Percentiles rank a stretch among this genome's conserved stretches.
These are phyloP conservation scores for Platalea minor DNA, from an alignment of 2,797 vertebrate genomes.

Conservation along the genomic window DNA sequence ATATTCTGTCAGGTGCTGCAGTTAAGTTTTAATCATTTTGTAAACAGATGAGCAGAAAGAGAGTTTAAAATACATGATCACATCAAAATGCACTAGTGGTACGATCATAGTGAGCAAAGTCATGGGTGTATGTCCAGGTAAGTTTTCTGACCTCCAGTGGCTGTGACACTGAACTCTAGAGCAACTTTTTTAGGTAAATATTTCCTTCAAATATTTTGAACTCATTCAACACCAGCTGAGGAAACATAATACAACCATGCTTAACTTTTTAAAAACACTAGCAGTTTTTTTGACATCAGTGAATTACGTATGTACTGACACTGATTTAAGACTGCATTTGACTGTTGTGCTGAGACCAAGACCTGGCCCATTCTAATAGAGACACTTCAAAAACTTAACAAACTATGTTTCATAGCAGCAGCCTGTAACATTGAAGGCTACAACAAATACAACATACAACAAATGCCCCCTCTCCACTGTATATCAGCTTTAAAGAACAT, in stretches of 20 bases:
- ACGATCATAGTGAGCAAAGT: background rate
- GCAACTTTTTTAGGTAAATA: background rate
- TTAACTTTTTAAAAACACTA: background rate
- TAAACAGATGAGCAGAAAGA: background rate
- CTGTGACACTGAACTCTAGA: background rate
- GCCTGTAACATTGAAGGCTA: background rate
- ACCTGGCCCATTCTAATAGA: background rate
- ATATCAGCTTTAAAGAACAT: background rate
- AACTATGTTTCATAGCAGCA: background rate
- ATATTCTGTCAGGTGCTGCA: background rate
- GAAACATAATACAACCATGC: background rate
- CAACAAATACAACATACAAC: too few species aligned
- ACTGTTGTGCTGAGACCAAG: background rate
- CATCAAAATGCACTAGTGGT: background rate
- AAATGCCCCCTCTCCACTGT: background rate
- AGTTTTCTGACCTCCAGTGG: background rate
- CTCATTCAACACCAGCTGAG: background rate
- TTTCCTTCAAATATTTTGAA: background rate
- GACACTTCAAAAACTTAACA: background rate
- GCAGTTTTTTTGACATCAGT: background rate
- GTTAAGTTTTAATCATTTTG: background rate
- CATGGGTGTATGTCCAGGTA: background rate
- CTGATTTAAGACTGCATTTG: background rate
- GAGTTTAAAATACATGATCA: background rate
- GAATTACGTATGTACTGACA: background rate